Evolutionary conservation across 2,797 vertebrate species (phyloP).

Genomic region (Poecilia wingei): DNA sequence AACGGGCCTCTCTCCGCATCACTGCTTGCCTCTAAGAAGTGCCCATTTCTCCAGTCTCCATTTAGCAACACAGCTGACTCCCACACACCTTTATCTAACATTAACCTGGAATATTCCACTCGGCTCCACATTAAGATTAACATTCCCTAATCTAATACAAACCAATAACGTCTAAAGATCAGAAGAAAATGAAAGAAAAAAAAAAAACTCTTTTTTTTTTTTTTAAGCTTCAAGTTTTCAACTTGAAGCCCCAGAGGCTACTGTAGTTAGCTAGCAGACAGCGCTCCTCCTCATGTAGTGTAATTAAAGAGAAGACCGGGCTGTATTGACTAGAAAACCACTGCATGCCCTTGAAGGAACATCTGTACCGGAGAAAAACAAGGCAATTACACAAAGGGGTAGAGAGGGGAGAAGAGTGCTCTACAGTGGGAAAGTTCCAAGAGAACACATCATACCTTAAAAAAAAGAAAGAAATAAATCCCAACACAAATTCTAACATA

Average conservation of each 20-base stretch:
- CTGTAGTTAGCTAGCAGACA: slow-evolving; percentile 66
- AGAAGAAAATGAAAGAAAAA: slow-evolving; percentile 54
- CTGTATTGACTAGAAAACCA: slow-evolving; percentile 82
- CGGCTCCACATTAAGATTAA: slow-evolving; percentile 23
- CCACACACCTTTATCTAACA: slow-evolving; percentile 43
- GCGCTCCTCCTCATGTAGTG: slow-evolving; percentile 73
- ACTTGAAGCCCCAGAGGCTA: slow-evolving; percentile 63
- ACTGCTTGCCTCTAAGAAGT: slow-evolving; percentile 35
- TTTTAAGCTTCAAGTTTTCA: slow-evolving; percentile 25
- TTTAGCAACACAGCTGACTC: slow-evolving; percentile 29
- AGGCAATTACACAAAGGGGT: slow-evolving; percentile 79
- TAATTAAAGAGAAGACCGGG: slow-evolving; percentile 84
- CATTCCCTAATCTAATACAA: slow-evolving; percentile 25
- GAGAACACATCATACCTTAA: slow-evolving; percentile 45
- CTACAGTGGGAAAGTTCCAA: slow-evolving; percentile 52
- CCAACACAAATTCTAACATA: slow-evolving; percentile 35
- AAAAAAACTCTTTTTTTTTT: slow-evolving; percentile 4
- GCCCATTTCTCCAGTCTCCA: slow-evolving; percentile 1
- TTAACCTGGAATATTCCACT: slow-evolving; percentile 43
- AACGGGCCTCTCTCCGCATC: slow-evolving; percentile 55
- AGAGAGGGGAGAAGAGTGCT: slow-evolving; percentile 58
- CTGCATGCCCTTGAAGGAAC: slow-evolving; percentile 84
- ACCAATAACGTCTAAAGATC: slow-evolving; percentile 42
- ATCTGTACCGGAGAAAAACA: slow-evolving; percentile 84
- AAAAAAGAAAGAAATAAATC: slow-evolving; percentile 12